Evolutionary conservation across 2,113 vertebrate species (phyloP).

Genomic region (Cyanistes caeruleus): DNA sequence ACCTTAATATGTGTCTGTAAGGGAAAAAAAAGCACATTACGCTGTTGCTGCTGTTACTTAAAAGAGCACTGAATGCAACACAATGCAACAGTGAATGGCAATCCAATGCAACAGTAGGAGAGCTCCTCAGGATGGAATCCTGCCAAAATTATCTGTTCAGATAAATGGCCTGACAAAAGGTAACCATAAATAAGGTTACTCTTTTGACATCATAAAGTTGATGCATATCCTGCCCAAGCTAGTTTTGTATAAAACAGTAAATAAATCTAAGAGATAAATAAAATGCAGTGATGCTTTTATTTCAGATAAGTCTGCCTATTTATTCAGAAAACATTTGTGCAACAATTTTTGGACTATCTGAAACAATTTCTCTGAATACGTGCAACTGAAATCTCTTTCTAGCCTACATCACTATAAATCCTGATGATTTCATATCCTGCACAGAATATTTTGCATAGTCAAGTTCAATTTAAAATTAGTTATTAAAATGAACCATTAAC

Average conservation of each 20-base stretch:
- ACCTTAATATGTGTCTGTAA: not conserved
- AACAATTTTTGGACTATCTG: not conserved
- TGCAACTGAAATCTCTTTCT: slow-evolving; percentile 4
- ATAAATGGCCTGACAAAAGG: slow-evolving; percentile 40
- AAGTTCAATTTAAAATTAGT: not conserved
- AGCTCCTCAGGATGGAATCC: not conserved
- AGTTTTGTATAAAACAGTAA: slow-evolving; percentile 35
- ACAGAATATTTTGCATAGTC: not conserved
- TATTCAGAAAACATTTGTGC: slow-evolving; percentile 1
- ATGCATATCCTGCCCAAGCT: slow-evolving; percentile 1
- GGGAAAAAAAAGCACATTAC: not conserved
- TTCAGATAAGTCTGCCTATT: slow-evolving; percentile 20
- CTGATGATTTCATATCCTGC: slow-evolving; percentile 21
- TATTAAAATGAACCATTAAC: slow-evolving; percentile 6
- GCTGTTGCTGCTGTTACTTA: not conserved
- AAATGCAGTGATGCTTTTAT: slow-evolving; percentile 18
- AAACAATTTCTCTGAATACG: not conserved
- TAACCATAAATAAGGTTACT: slow-evolving; percentile 37
- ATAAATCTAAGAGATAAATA: slow-evolving; percentile 57
- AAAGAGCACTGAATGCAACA: not conserved
- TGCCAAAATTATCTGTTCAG: slow-evolving; percentile 19
- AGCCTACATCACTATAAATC: not conserved
- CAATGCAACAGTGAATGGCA: not conserved
- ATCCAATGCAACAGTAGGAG: not conserved
- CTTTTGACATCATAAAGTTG: slow-evolving; percentile 26